A percentile compares a stretch with the other conserved stretches of the same genome.
phyloP scores from a whole-genome alignment of 2,888 invertebrate genomes.

The Melipona bicolor region DNA sequence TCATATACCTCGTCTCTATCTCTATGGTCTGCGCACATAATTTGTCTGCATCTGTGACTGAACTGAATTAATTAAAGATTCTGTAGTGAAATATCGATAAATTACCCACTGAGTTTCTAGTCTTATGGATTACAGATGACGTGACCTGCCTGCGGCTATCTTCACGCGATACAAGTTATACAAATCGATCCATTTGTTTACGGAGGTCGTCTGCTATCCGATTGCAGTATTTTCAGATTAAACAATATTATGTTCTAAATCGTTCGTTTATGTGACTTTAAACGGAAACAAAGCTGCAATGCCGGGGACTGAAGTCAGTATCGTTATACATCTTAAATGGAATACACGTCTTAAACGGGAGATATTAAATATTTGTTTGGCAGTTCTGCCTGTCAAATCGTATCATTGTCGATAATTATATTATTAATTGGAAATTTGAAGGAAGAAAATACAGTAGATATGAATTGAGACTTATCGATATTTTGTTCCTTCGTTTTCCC shows the following conservation, averaged over 20 bases:
- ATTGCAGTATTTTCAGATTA: constrained; percentile 51
- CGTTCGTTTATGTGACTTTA: constrained; percentile 61
- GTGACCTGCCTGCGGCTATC: constrained; percentile 21
- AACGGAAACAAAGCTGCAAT: constrained; percentile 59
- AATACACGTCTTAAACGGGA: background rate
- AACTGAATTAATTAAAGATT: too few relatives aligned
- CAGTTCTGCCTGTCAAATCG: constrained; percentile 54
- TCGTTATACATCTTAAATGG: background rate
- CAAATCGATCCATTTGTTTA: constrained; percentile 78
- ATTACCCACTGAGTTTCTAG: constrained; percentile 16
- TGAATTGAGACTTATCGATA: background rate
- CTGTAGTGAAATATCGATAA: background rate
- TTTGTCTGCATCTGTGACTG: too few relatives aligned
- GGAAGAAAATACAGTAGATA: background rate
- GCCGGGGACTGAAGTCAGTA: constrained; percentile 76
- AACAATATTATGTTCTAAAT: constrained; percentile 65
- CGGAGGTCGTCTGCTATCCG: constrained; percentile 74
- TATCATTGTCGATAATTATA: background rate
- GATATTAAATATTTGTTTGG: constrained; percentile 37
- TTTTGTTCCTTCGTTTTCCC: background rate
- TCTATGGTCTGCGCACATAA: too few relatives aligned
- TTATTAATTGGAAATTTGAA: background rate
- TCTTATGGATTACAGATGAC: constrained; percentile 22
- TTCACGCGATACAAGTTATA: constrained; percentile 42
- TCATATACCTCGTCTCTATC: too few relatives aligned